Evolutionary conservation across 2,888 invertebrate genomes (phyloP).

Genomic region (Harpalus rubripes): DNA sequence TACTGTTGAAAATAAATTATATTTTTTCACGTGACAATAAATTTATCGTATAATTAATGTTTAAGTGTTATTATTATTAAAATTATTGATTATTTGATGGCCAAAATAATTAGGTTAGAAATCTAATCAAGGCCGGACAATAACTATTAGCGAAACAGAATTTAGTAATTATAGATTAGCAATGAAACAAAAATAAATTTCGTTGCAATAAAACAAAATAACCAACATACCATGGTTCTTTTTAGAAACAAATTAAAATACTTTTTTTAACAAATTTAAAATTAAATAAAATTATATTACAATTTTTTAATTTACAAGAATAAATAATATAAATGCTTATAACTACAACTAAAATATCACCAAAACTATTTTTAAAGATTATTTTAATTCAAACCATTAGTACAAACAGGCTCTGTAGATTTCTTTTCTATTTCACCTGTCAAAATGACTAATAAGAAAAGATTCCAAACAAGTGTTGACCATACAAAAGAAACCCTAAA

Average conservation of each 20-base stretch:
- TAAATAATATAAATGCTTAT: too few species aligned
- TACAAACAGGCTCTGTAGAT: slow-evolving; percentile 4
- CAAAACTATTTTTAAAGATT: not conserved
- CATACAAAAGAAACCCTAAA: slow-evolving; percentile 3
- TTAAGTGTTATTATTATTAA: not conserved
- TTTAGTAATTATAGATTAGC: slow-evolving; percentile 18
- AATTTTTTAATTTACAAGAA: too few species aligned
- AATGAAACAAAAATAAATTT: not conserved
- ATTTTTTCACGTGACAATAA: too few species aligned
- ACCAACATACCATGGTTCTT: not conserved
- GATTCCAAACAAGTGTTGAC: slow-evolving; percentile 43
- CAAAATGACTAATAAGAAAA: slow-evolving; percentile 47
- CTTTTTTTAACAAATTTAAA: not conserved
- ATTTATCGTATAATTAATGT: not conserved
- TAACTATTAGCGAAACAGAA: slow-evolving; percentile 19
- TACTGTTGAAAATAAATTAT: too few species aligned
- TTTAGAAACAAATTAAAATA: not conserved
- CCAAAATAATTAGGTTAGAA: slow-evolving; percentile 27
- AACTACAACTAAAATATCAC: too few species aligned
- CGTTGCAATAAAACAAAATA: slow-evolving; percentile 1
- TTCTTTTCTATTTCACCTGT: slow-evolving; percentile 40
- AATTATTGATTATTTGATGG: slow-evolving; percentile 17
- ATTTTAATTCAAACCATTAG: not conserved
- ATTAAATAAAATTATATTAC: too few species aligned
- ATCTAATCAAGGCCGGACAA: slow-evolving; percentile 8